These are phyloP conservation scores for Sebastes goodei DNA, from an alignment of 2,797 vertebrate genomes.

Conservation along the genomic window DNA sequence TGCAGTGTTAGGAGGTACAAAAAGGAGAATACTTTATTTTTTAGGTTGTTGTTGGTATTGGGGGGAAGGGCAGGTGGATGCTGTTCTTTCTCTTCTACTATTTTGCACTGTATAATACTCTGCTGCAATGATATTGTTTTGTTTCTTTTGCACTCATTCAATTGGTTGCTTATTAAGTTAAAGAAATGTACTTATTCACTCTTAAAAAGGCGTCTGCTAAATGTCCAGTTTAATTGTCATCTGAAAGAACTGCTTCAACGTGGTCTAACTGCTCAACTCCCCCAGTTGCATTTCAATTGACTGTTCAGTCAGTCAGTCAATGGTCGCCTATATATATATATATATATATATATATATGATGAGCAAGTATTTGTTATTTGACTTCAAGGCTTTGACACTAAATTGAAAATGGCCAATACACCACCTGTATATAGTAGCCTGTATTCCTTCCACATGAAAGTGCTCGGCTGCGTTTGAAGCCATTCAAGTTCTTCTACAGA, in stretches of 20 bases:
- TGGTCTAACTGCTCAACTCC: no score
- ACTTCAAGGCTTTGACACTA: conserved; percentile 3
- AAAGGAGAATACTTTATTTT: not conserved
- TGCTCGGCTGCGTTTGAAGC: not conserved
- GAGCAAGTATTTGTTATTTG: not conserved
- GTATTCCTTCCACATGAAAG: not conserved
- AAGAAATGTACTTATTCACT: fast-evolving
- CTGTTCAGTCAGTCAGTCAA: no score
- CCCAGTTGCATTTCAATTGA: no score
- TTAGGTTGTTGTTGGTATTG: not conserved
- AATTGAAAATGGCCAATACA: not conserved
- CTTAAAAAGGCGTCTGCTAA: not conserved
- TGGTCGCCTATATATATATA: no score
- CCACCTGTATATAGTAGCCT: not conserved
- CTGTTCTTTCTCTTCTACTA: not conserved
- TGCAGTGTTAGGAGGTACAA: not conserved
- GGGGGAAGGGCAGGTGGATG: not conserved
- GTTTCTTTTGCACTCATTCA: not conserved
- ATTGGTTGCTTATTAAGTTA: not conserved
- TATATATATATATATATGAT: not conserved
- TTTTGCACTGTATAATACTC: not conserved
- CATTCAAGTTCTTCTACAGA: not conserved
- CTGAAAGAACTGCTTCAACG: not conserved
- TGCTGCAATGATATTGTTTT: not conserved
- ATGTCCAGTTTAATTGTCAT: not conserved